Evolutionary conservation across 2,797 vertebrate species (phyloP).

Genomic region (Lagodon rhomboides): DNA sequence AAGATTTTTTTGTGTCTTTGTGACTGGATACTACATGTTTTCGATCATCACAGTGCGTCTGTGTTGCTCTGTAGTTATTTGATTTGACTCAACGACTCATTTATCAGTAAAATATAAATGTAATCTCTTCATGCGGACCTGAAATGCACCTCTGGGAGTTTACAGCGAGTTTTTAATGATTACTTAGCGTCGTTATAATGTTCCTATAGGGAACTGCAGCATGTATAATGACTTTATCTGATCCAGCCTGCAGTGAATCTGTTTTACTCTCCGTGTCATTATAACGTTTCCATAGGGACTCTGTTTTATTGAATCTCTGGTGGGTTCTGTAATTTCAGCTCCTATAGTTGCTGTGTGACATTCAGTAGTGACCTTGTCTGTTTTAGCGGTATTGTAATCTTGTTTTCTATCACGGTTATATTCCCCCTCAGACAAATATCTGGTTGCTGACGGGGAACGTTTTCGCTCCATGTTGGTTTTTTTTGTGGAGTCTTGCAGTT

Average conservation of each 20-base stretch:
- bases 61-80: neutral
- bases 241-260: neutral
- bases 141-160: neutral
- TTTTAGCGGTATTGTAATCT: neutral
- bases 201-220: neutral
- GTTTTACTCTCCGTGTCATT: neutral
- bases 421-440: neutral
- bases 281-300: neutral
- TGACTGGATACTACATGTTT: too few species aligned
- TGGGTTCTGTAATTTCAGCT: constrained; percentile 42
- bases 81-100: neutral
- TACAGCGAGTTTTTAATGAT: constrained; percentile 6
- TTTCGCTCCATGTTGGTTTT: neutral
- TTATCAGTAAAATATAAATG: neutral
- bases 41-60: too few species aligned
- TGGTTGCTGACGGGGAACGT: too few species aligned
- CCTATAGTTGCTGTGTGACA: constrained; percentile 37
- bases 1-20: too few species aligned
- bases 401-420: neutral
- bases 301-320: constrained; percentile 23
- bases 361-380: constrained; percentile 49
- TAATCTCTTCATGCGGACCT: neutral
- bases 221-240: neutral
- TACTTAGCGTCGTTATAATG: neutral
- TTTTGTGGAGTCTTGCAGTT: constrained; percentile 5